A percentile compares a stretch with the other conserved stretches of the same genome.
These are phyloP conservation scores for Phoenicopterus ruber DNA, from an alignment of 2,113 vertebrate genomes.

Conservation along the genomic window DNA sequence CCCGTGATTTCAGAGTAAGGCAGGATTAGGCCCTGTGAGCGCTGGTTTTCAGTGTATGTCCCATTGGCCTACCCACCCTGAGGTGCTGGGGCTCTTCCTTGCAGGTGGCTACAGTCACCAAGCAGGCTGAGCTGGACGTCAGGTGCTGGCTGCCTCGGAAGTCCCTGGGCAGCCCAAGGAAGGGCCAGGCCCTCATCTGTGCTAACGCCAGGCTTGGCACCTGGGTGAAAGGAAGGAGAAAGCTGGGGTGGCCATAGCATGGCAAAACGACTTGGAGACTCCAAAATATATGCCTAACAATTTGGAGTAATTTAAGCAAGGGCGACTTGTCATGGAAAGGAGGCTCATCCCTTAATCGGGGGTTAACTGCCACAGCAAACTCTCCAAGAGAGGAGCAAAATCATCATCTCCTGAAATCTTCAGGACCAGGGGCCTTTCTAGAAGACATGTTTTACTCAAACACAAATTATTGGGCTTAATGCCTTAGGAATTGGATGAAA, in stretches of 20 bases:
- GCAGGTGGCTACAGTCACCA: neutral
- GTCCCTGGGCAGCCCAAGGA: neutral
- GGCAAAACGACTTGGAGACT: rapidly evolving
- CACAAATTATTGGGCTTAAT: neutral
- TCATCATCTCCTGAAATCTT: neutral
- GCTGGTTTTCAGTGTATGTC: neutral
- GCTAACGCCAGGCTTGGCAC: neutral
- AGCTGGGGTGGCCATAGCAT: neutral
- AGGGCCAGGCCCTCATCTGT: neutral
- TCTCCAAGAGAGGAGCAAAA: neutral
- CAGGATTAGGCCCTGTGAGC: neutral
- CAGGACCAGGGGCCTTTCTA: neutral
- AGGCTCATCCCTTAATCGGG: neutral
- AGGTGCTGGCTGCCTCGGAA: neutral
- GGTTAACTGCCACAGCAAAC: neutral
- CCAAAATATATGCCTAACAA: neutral
- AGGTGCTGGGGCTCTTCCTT: neutral
- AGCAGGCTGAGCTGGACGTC: neutral
- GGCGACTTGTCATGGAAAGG: neutral
- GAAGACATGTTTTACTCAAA: neutral
- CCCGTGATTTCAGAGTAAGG: neutral
- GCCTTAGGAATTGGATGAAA: neutral
- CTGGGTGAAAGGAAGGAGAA: neutral
- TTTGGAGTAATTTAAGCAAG: neutral
- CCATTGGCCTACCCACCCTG: neutral